Percentiles rank a stretch among this genome's conserved stretches.
Conservation (phyloP, 2,888 invertebrate species). For the Stomorhina lunata region DNA sequence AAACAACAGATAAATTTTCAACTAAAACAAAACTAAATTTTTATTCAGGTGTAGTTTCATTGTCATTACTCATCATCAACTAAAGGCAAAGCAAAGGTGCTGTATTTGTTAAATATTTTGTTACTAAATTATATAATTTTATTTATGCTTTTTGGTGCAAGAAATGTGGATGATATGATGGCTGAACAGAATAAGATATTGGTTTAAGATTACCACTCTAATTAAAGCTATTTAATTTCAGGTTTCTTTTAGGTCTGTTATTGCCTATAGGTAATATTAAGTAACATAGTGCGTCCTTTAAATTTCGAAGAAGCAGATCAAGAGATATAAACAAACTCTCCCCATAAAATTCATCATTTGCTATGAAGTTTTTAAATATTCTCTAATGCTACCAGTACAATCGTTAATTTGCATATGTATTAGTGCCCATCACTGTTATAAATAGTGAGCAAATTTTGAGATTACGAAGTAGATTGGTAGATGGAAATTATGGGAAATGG, state of each 20-base stretch:
- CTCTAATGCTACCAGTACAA: no score
- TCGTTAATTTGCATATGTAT: no score
- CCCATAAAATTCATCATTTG: no score
- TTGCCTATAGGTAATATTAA: no score
- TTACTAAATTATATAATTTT: slow-evolving; percentile 16
- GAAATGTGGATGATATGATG: slow-evolving; percentile 13
- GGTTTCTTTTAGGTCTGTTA: neutral
- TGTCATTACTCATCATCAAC: slow-evolving; percentile 40
- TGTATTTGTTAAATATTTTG: neutral
- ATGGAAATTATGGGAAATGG: no score
- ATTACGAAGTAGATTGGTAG: no score
- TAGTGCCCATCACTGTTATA: no score
- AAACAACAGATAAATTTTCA: slow-evolving; percentile 41
- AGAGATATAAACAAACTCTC: no score
- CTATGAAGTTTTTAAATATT: no score
- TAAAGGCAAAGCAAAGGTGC: slow-evolving; percentile 57
- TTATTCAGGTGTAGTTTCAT: slow-evolving; percentile 47
- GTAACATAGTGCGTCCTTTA: no score
- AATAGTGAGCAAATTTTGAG: no score
- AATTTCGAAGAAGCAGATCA: no score
- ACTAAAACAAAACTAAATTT: slow-evolving; percentile 54
- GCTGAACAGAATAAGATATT: neutral
- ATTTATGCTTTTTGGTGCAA: slow-evolving; percentile 20
- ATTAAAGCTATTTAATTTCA: neutral
- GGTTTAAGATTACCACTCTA: slow-evolving; percentile 24